Percentiles rank a stretch among this genome's conserved stretches.
These are phyloP conservation scores for Cataglyphis albicans DNA, from an alignment of 2,888 invertebrate species.

Conservation along the genomic window DNA sequence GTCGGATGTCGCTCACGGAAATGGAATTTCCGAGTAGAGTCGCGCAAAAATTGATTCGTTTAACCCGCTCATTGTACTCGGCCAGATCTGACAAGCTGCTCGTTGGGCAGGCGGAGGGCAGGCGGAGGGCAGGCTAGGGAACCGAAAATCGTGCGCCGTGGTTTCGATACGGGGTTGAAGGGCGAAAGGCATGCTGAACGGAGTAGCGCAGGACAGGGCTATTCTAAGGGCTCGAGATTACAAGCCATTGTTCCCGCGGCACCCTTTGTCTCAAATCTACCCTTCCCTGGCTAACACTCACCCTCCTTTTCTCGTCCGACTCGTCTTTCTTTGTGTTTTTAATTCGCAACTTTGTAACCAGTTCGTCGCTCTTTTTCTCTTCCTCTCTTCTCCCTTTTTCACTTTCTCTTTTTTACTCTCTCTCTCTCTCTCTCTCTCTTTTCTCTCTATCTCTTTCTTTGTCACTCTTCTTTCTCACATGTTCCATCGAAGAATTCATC, in stretches of 20 bases:
- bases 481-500: constrained; percentile 35
- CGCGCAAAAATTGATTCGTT: constrained; percentile 84
- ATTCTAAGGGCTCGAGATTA: constrained; percentile 85
- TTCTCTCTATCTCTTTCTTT: constrained; percentile 34
- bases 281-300: constrained; percentile 70
- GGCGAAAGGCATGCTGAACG: constrained; percentile 70
- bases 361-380: constrained; percentile 55
- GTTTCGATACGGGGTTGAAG: constrained; percentile 62
- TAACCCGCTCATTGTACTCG: constrained; percentile 81
- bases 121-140: constrained; percentile 39
- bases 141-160: constrained; percentile 66
- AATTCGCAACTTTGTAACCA: constrained; percentile 83
- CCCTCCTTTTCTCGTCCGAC: constrained; percentile 62
- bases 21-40: constrained; percentile 81
- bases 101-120: constrained; percentile 51
- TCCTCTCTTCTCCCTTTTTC: constrained; percentile 17
- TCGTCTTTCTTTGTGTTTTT: constrained; percentile 83
- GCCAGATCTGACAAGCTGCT: constrained; percentile 75
- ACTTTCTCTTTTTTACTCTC: constrained; percentile 12
- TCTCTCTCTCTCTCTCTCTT: constrained; percentile 6
- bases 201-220: constrained; percentile 77
- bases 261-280: constrained; percentile 85
- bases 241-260: constrained; percentile 84
- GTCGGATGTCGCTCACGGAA: constrained; percentile 73
- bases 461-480: constrained; percentile 19